Evolutionary conservation across 2,113 vertebrate species (phyloP).

Genomic region (Hemiprocne comata): DNA sequence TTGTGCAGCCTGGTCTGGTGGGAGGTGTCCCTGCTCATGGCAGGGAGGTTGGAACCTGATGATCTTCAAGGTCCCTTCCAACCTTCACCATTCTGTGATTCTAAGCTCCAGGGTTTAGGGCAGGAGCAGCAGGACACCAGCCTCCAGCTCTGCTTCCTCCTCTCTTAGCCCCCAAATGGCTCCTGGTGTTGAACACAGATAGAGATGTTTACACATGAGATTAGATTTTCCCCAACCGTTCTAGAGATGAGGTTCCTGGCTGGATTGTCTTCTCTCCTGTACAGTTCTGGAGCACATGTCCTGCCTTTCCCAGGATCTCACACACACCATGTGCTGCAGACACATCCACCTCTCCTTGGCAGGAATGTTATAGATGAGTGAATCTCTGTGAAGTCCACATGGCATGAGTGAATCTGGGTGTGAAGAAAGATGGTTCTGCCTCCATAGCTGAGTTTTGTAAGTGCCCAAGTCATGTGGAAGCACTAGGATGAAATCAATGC

Average conservation of each 20-base stretch:
- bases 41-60: too few species aligned
- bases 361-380: not conserved
- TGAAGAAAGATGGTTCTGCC: not conserved
- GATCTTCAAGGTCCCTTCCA: too few species aligned
- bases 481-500: fast-evolving
- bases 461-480: not conserved
- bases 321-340: not conserved
- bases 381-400: not conserved
- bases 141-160: not conserved
- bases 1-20: too few species aligned
- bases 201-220: not conserved
- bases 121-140: not conserved
- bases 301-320: not conserved
- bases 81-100: too few species aligned
- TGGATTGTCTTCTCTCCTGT: not conserved
- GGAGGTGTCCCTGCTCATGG: too few species aligned
- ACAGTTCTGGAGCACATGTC: not conserved
- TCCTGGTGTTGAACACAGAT: not conserved
- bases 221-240: not conserved
- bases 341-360: not conserved
- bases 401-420: not conserved
- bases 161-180: too few species aligned
- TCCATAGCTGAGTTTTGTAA: not conserved
- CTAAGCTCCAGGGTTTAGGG: not conserved
- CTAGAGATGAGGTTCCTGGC: not conserved